phyloP scores from a whole-genome alignment of 2,888 invertebrate genomes.

The Myathropa florea region DNA sequence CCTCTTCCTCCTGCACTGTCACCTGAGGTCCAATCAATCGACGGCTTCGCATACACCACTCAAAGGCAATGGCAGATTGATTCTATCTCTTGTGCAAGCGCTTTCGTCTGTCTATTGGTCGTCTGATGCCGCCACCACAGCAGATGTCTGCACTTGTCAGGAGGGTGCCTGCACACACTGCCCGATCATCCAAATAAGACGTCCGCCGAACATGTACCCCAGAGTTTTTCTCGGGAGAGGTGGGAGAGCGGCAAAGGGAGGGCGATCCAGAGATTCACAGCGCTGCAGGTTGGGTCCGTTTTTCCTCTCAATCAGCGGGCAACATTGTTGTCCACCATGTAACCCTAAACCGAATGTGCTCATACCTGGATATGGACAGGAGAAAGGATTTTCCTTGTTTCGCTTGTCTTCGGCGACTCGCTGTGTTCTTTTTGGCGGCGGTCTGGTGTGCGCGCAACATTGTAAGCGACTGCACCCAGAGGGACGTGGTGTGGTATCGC shows the following conservation, averaged over 20 bases:
- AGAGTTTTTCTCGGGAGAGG: background rate
- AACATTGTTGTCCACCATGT: conserved; percentile 49
- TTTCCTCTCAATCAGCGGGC: conserved; percentile 39
- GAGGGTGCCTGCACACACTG: background rate
- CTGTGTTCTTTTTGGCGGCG: background rate
- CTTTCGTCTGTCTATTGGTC: conserved; percentile 32
- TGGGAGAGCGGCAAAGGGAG: too few species aligned
- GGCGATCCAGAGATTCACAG: too few species aligned
- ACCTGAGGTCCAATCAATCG: conserved; percentile 33
- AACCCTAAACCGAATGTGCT: conserved; percentile 40
- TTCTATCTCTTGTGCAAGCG: conserved; percentile 21
- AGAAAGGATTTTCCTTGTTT: background rate
- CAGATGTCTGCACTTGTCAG: background rate
- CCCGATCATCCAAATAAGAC: background rate
- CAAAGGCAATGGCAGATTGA: background rate
- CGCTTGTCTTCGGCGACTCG: background rate
- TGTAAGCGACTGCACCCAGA: background rate
- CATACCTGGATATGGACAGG: background rate
- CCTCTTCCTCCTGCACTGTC: background rate
- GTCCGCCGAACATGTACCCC: background rate
- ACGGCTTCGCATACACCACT: background rate
- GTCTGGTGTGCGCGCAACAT: background rate
- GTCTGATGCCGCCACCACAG: conserved; percentile 3
- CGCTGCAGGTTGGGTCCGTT: background rate
- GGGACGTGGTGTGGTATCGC: background rate